Base-by-base conservation (phyloP, 1,140 invertebrate species). In the Diachasma alloeum region DNA sequence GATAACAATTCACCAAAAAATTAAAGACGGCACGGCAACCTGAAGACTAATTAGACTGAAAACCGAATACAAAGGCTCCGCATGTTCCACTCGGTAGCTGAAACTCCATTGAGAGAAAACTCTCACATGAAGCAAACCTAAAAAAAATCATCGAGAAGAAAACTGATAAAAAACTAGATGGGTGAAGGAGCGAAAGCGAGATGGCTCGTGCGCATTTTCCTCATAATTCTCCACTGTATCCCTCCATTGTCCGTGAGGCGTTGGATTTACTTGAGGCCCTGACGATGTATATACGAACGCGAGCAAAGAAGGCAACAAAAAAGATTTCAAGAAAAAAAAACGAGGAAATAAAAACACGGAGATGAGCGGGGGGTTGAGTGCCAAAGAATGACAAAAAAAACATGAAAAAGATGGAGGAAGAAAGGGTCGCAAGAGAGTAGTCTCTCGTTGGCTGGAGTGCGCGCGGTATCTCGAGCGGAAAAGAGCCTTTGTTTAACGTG, bases 401-500 rank as follows among this genome's bases (percentile, higher is more conserved):
- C 9, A 67, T 19, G 24, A 36, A 31, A 56, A 48, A 72, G 48
- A 72, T 11, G 26, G 26, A 72, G 36, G 26, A 72, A n/a, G 26
- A 72, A 72, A 72, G 46, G 53, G 53, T 56, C 46, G 53, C 46
- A 10, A 36, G 42, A 67, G 42, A 67, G 42, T 48, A 67, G 42
- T 39, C 66, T 67, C 9, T 8, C 24, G 31, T 22, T 71, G 22
- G 53, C 36, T 73, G 46, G 72, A 22, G 26, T 59, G 37, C 15
- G 24, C 44, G 72, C 37, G 72, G 72, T 42, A 59, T 73, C 72
- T 73, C 72, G 53, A 73, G 53, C 56, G 72, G 53, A 59, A 73
- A 73, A 73, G 72, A 73, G 72, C 53, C 53, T 73, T 73, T 73
- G 72, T 73, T 73, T 73, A 73, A 73, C 53, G 53, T 31, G 72